Evolutionary conservation across 1,140 invertebrate genomes (phyloP).

Genomic region (Apis laboriosa): DNA sequence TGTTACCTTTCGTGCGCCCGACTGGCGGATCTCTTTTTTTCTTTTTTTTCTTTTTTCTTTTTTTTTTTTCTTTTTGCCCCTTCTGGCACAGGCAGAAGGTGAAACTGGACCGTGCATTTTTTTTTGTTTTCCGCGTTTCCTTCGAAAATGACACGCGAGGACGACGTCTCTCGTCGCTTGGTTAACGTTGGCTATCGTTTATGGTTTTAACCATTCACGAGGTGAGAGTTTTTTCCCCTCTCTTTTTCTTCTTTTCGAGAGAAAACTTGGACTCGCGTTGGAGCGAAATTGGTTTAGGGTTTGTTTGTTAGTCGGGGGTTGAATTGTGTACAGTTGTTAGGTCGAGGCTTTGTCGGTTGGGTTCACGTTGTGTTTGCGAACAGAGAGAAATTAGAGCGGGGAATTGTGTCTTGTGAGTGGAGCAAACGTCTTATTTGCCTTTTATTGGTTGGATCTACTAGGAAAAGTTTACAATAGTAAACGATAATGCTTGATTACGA

Average conservation of each 20-base stretch:
- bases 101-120: slow-evolving; percentile 44
- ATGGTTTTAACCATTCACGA: neutral
- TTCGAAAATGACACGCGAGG: neutral
- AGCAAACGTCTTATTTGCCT: neutral
- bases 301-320: slow-evolving; percentile 3
- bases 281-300: neutral
- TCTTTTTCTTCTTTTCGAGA: no score
- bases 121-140: neutral
- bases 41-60: no score
- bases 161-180: neutral
- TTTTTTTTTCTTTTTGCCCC: no score
- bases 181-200: neutral
- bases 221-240: neutral
- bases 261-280: no score
- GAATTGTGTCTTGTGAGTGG: slow-evolving; percentile 1
- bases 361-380: neutral
- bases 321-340: neutral
- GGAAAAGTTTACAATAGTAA: neutral
- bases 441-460: neutral
- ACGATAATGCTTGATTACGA: neutral
- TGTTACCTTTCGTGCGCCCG: slow-evolving; percentile 69
- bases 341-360: neutral
- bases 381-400: neutral
- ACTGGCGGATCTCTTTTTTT: slow-evolving; percentile 22
- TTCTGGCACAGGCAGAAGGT: slow-evolving; percentile 30